Evolutionary conservation across 2,113 vertebrate genomes (phyloP), one percentile per base, ranked within the genome.

Genomic region (Anoplopoma fimbria): DNA sequence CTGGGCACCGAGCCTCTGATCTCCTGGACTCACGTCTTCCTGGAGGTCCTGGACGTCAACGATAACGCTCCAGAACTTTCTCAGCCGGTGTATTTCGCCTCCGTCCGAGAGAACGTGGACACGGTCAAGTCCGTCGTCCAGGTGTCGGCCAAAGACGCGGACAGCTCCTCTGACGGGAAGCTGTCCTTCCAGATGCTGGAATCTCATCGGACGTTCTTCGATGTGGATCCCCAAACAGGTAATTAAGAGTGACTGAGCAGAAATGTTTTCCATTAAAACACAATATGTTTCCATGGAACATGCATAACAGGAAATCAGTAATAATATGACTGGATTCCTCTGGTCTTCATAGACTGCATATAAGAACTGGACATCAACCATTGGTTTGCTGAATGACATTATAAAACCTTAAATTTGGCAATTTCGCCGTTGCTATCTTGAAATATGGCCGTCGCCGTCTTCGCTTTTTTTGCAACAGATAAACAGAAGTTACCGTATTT

Each of bases 1-100:
- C 88, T 94, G 84, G 98, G 98, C 2, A 96, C 96, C 0, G 58
- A 96, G 60, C 96, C 98, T 36, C 91, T 97, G 57, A 89, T 94
- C 34, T 95, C 97, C 40, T 95, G 96, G 88, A 96, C 96, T n/a
- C 97, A 99, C 85, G 95, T 99, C 88, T 99, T 95, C 90, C 93
- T 99, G 69, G 97, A 98, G 84, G 96, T 99, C 71, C 92, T 87
- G 0, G 98, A 99, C 61, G 85, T 97, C 42, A 99, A 99, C n/a
- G 98, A 99, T 87, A 99, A 98, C 69, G 93, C 97, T 9, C 98
- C 98, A 1, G 96, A 94, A 81, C 95, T 98, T 77, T 96, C 96
- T 51, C 96, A 95, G 82, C 96, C 97, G 0, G 95, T 98, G 63
- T 99, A 97, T 85, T 99, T 98, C 14, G 95, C 96, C 0, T 95